phyloP scores from a whole-genome alignment of 1,140 invertebrate species.

The Drosophila mojavensis region DNA sequence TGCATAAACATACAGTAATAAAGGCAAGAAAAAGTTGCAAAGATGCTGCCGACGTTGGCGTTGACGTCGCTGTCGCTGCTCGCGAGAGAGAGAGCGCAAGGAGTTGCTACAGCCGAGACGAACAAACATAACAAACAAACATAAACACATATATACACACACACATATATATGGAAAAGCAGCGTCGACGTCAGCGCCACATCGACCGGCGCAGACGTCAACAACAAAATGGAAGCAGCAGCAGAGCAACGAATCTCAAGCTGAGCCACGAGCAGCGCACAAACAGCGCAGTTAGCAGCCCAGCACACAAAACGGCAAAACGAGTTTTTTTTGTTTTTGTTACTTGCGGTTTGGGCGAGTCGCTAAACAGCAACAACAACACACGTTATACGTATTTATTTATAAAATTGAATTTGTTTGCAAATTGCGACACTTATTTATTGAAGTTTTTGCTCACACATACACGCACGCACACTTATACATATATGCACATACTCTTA shows the following conservation, averaged over 20 bases:
- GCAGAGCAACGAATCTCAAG: constrained; percentile 35
- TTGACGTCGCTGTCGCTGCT: constrained; percentile 26
- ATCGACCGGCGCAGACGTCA: constrained; percentile 62
- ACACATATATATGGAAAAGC: constrained; percentile 13
- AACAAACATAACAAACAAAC: constrained; percentile 47
- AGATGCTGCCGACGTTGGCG: constrained; percentile 36
- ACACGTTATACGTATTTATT: constrained; percentile 13
- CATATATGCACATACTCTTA: background rate
- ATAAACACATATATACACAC: background rate
- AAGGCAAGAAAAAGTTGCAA: constrained; percentile 47
- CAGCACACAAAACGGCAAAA: background rate
- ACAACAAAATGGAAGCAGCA: constrained; percentile 33
- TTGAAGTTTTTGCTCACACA: constrained; percentile 14
- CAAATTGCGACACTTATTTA: constrained; percentile 43
- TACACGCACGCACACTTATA: constrained; percentile 2
- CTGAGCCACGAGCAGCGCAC: constrained; percentile 1
- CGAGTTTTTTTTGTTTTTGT: constrained; percentile 40
- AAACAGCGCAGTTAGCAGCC: background rate
- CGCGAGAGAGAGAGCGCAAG: constrained; percentile 14
- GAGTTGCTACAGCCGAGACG: constrained; percentile 16
- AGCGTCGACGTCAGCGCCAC: constrained; percentile 32
- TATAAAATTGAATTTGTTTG: constrained; percentile 45
- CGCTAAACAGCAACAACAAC: constrained; percentile 28
- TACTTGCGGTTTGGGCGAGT: constrained; percentile 35
- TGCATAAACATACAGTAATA: constrained; percentile 1